Percentiles rank a stretch among this genome's conserved stretches.
Evolutionary conservation across 2,888 invertebrate species (phyloP).

Genomic region (Anodontia alba): DNA sequence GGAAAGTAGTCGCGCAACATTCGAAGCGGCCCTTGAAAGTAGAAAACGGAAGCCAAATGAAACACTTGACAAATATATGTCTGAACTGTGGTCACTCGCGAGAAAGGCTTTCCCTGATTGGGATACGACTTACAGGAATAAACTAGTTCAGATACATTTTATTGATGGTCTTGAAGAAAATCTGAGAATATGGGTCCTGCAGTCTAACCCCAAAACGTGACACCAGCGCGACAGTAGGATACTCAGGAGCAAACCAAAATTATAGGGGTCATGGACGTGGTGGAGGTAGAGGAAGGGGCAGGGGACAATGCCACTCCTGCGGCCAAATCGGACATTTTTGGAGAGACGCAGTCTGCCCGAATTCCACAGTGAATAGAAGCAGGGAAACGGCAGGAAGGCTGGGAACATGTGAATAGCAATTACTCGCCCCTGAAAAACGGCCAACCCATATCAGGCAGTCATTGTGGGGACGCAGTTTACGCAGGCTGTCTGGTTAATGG

Average conservation of each 20-base stretch:
- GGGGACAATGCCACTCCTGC: background rate
- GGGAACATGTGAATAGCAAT: background rate
- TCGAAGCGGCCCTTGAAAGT: conserved; percentile 1
- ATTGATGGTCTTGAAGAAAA: conserved; percentile 21
- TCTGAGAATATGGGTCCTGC: conserved; percentile 17
- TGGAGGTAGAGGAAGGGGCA: too few species aligned
- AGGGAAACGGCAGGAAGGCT: conserved; percentile 7
- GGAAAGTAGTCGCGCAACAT: background rate
- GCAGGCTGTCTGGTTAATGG: conserved; percentile 1
- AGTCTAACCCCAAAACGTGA: conserved; percentile 7
- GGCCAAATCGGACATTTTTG: conserved; percentile 12
- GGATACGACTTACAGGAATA: background rate
- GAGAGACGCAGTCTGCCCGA: conserved; percentile 6
- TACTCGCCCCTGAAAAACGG: conserved; percentile 14
- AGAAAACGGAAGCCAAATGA: background rate
- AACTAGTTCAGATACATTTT: conserved; percentile 17
- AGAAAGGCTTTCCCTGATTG: conserved; percentile 19
- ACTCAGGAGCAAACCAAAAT: background rate
- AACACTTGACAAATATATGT: conserved; percentile 15
- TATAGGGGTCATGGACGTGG: too few species aligned
- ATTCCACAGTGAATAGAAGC: background rate
- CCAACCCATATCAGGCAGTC: conserved; percentile 12
- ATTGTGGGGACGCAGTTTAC: conserved; percentile 2
- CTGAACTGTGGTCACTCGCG: background rate
- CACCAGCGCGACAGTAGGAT: background rate